A percentile compares a stretch with the other conserved stretches of the same genome.
Evolutionary conservation across 2,113 vertebrate species (phyloP).

Genomic region (Labeo rohita): DNA sequence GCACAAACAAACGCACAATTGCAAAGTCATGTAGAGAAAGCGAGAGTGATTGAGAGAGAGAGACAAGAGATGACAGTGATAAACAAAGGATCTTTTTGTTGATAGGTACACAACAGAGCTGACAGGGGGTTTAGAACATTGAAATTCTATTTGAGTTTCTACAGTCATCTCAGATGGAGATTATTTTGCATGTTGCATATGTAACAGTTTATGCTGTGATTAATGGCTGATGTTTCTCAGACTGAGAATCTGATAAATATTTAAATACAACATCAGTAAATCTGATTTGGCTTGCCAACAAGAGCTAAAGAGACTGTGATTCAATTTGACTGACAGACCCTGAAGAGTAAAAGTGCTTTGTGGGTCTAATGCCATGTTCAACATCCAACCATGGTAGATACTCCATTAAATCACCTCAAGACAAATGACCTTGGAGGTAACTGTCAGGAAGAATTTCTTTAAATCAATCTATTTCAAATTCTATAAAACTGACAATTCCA

Average conservation of each 20-base stretch:
- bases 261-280: conserved; percentile 13
- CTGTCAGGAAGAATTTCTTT: neutral
- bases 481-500: neutral
- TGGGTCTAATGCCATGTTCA: neutral
- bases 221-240: conserved; percentile 22
- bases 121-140: neutral
- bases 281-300: conserved; percentile 8
- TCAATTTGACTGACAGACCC: conserved; percentile 1
- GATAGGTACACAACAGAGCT: neutral
- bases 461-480: neutral
- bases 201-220: conserved; percentile 1
- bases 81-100: neutral
- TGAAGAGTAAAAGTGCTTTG: neutral
- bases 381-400: neutral
- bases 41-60: neutral
- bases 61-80: neutral
- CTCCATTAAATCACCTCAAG: neutral
- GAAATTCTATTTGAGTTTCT: neutral
- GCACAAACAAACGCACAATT: conserved; percentile 12
- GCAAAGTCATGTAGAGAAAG: conserved; percentile 15
- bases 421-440: neutral
- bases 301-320: conserved; percentile 19
- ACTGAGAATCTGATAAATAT: conserved; percentile 18
- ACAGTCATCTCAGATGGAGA: conserved; percentile 6
- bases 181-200: conserved; percentile 21